A percentile compares a stretch with the other conserved stretches of the same genome.
These are phyloP conservation scores for Drosophila gunungcola DNA, from an alignment of 1,140 invertebrate species.

Conservation along the genomic window DNA sequence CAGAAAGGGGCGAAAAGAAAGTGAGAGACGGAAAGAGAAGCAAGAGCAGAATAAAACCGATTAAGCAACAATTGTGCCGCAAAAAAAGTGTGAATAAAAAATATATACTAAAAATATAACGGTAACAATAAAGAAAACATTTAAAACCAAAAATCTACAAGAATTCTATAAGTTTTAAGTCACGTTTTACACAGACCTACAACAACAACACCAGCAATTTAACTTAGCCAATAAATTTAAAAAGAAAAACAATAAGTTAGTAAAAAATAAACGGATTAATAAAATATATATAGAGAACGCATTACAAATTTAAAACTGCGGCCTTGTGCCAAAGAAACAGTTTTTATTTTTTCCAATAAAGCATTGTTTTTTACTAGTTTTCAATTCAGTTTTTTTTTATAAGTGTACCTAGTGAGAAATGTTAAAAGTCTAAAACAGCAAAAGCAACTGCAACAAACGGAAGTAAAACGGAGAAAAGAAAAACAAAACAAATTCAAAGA, in stretches of 20 bases:
- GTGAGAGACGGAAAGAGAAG: slow-evolving; percentile 19
- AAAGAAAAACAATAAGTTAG: slow-evolving; percentile 19
- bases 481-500: slow-evolving; percentile 82
- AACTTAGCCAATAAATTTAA: slow-evolving; percentile 75
- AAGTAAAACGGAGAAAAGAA: slow-evolving; percentile 63
- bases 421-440: slow-evolving; percentile 79
- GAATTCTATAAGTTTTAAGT: slow-evolving; percentile 81
- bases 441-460: slow-evolving; percentile 75
- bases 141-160: slow-evolving; percentile 83
- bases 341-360: slow-evolving; percentile 76
- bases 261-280: slow-evolving; percentile 40
- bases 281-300: slow-evolving; percentile 18
- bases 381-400: slow-evolving; percentile 77
- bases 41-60: slow-evolving; percentile 56
- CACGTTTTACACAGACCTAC: slow-evolving; percentile 77
- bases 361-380: slow-evolving; percentile 78
- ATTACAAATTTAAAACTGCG: slow-evolving; percentile 51
- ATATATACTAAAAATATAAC: slow-evolving; percentile 71
- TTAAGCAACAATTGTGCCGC: slow-evolving; percentile 81
- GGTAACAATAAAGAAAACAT: slow-evolving; percentile 81
- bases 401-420: slow-evolving; percentile 83
- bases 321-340: slow-evolving; percentile 67
- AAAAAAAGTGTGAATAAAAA: slow-evolving; percentile 63
- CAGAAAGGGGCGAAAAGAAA: slow-evolving; percentile 21
- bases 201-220: slow-evolving; percentile 56